Conservation (phyloP, 2,888 invertebrate species). For the Cosmopolites sordidus region DNA sequence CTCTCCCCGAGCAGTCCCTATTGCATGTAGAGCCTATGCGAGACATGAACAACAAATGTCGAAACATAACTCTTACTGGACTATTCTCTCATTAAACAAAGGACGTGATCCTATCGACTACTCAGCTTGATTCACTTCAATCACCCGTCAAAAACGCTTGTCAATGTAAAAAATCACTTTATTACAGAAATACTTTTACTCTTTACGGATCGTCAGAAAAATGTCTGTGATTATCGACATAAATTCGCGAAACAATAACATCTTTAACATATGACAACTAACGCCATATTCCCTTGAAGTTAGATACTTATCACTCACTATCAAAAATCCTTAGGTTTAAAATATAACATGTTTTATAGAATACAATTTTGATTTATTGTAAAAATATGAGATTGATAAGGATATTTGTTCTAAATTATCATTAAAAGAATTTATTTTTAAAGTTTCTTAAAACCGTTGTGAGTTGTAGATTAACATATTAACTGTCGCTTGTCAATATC, state of each 20-base stretch:
- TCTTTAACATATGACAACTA: slow-evolving; percentile 8
- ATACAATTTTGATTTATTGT: too few relatives aligned
- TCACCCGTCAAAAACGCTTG: background rate
- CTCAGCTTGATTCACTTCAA: background rate
- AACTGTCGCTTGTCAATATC: slow-evolving; percentile 1
- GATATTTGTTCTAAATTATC: too few relatives aligned
- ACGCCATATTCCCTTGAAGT: slow-evolving; percentile 4
- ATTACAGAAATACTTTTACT: background rate
- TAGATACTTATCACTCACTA: too few relatives aligned
- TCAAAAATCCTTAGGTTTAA: too few relatives aligned
- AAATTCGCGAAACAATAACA: slow-evolving; percentile 12
- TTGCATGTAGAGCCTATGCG: slow-evolving; percentile 55
- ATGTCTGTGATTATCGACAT: background rate
- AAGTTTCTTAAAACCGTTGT: too few relatives aligned
- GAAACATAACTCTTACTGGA: slow-evolving; percentile 38
- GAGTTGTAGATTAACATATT: background rate
- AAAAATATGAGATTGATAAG: too few relatives aligned
- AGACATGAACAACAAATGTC: slow-evolving; percentile 47
- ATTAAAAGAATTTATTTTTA: too few relatives aligned
- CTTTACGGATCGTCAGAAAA: background rate
- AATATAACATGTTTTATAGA: too few relatives aligned
- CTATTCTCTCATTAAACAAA: too few relatives aligned
- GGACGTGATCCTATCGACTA: too few relatives aligned
- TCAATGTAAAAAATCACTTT: background rate
- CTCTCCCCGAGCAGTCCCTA: slow-evolving; percentile 81